Evolutionary conservation across 35 echinoderm and acorn worm species (phyloP), one percentile per base, ranked within the genome.

Genomic region (Lytechinus variegatus): DNA sequence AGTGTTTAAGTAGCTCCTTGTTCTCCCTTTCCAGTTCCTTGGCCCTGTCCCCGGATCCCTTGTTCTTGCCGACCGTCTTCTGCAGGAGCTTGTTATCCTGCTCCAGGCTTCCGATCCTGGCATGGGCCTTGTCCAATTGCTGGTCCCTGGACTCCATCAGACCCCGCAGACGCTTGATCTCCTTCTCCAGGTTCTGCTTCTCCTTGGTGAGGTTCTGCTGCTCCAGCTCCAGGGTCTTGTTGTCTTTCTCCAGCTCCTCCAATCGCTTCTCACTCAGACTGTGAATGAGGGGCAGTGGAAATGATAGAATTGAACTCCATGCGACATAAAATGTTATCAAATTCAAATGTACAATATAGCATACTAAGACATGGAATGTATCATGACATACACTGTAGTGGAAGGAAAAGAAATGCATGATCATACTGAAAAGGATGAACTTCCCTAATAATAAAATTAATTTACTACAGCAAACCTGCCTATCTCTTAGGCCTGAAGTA

Each of bases 1-100:
- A 96, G 21, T 98, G 98, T 86, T 99, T 97, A 94, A 99, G 52
- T 10, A 97, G 92, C 87, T 99, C 98, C 89, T 97, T 97, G 94
- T 99, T 99, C 56, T 99, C 98, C 58, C 94, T 97, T 95, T 99
- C 98, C 87, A 97, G 94, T 56, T 99, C 98, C 89, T 98, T 97
- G 14, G 97, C 92, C 66, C 94, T 96, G 52, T 97, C 92, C 5
- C 96, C 96, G 28, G 92, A 60, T 14, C 97, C 98, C 89, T 98
- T 97, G 87, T 97, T 97, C 91, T 91, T 97, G 9, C 91, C 95
- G 9, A 97, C 94, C 2, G 97, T 97, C 92, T 97, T 97, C 90
- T 99, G 96, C 8, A 97, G 54, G 91, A 93, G 96, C 58, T 97
- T 97, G 13, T 98, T 91, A 27, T 99, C 98, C 89, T 96, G 96